phyloP scores from a whole-genome alignment of 2,797 vertebrate species.

The Peromyscus nudipes region DNA sequence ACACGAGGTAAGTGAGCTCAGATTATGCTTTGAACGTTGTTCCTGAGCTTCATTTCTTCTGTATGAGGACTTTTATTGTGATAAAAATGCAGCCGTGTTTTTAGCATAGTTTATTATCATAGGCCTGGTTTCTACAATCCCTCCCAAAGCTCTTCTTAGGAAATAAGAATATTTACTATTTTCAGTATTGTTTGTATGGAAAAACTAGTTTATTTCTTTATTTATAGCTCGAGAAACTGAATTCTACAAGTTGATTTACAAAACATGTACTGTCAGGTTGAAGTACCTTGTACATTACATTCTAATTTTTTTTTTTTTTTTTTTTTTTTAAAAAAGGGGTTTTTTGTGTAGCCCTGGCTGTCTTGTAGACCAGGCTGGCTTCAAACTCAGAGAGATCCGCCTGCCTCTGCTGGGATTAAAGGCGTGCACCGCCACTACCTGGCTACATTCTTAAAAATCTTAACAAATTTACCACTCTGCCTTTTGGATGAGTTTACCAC shows the following conservation, averaged over 20 bases:
- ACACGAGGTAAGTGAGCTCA: background rate
- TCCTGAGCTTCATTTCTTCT: background rate
- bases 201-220: conserved; percentile 32
- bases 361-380: background rate
- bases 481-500: background rate
- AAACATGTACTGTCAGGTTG: background rate
- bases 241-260: conserved; percentile 17
- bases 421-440: background rate
- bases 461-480: conserved; percentile 2
- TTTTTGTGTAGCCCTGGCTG: background rate
- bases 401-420: background rate
- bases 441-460: background rate
- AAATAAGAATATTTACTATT: conserved; percentile 55
- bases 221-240: background rate
- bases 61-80: background rate
- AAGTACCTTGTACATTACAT: conserved; percentile 53
- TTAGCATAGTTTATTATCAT: background rate
- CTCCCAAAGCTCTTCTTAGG: conserved; percentile 9
- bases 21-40: background rate
- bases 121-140: background rate
- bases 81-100: background rate
- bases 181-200: conserved; percentile 37
- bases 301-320: background rate
- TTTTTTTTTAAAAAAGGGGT: background rate
- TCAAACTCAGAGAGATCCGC: background rate